Evolutionary conservation across 64 coral and sea anemone genomes (phyloP), one percentile per base, ranked within the genome.

Genomic region (Stylophora pistillata): DNA sequence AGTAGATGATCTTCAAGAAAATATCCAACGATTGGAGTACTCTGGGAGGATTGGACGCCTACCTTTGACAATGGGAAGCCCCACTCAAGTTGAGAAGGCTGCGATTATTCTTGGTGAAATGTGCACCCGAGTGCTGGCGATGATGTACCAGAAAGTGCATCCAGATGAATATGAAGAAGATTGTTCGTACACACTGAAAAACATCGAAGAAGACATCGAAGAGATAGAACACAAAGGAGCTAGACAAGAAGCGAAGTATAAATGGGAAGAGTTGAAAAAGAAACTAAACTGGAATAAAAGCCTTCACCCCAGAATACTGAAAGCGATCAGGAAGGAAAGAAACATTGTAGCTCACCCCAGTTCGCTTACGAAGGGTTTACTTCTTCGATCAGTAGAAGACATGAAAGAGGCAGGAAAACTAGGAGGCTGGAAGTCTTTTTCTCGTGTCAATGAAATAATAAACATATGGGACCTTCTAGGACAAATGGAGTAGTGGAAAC

Each of bases 141-240:
- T 79, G 77, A 79, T 79, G 77, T 79, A 79, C 77, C 27, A 79
- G 77, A 25, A 57, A 26, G 77, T 79, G 31, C 77, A 29, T n/a
- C 77, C 77, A 55, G 60, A 60, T 31, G 30, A 7, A 16, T 79
- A 59, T 16, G 20, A 61, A 1, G 55, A 58, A 5, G n/a, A 56
- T 59, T 59, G 10, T 55, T 26, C 55, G 30, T 79, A 79, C 56
- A 79, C 58, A 79, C 13, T 79, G 13, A 79, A 79, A 56, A 28
- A 58, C 60, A 79, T 79, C 17, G 55, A 79, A 15, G 77, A 79
- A 60, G 77, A 79, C 21, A 60, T 79, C 0, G 77, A 30, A 1
- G 30, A 60, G 77, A 79, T 0, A 13, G 60, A 29, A n/a, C n/a
- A n/a, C n/a, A n/a, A n/a, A n/a, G 23, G 58, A 25, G n/a, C 26